A percentile compares a stretch with the other conserved stretches of the same genome.
phyloP scores from a whole-genome alignment of 2,113 vertebrate genomes.

The Gambusia holbrooki region DNA sequence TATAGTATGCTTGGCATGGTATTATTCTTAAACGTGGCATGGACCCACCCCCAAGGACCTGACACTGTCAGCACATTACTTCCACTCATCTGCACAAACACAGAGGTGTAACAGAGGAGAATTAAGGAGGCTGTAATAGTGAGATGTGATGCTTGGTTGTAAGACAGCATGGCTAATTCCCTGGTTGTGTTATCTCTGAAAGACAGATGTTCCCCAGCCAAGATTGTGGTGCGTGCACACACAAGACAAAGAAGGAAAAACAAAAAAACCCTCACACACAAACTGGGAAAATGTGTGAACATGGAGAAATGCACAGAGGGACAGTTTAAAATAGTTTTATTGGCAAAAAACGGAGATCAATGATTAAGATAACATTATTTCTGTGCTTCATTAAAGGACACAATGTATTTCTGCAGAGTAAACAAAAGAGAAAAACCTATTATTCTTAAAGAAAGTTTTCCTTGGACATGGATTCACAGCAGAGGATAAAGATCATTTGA shows the following conservation, averaged over 20 bases:
- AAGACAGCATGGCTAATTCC: conserved; percentile 75
- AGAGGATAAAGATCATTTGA: conserved; percentile 51
- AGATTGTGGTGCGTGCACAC: conserved; percentile 61
- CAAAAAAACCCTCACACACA: conserved; percentile 9
- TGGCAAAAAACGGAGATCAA: conserved; percentile 54
- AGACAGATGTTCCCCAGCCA: conserved; percentile 73
- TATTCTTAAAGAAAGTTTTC: conserved; percentile 19
- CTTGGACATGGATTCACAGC: conserved; percentile 38
- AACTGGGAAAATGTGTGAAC: conserved; percentile 22
- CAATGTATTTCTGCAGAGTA: conserved; percentile 44
- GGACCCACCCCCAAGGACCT: conserved; percentile 63
- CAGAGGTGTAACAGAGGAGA: conserved; percentile 65
- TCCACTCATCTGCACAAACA: conserved; percentile 35
- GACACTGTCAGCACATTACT: conserved; percentile 59
- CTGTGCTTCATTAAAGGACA: conserved; percentile 46
- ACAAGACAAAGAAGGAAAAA: neutral
- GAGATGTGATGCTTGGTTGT: conserved; percentile 66
- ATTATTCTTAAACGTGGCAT: conserved; percentile 62
- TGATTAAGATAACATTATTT: conserved; percentile 52
- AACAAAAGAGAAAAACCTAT: conserved; percentile 5
- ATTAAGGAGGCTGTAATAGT: conserved; percentile 69
- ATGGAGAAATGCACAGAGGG: conserved; percentile 51
- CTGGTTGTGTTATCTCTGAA: conserved; percentile 73
- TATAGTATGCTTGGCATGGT: conserved; percentile 44
- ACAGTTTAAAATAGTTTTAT: conserved; percentile 51